phyloP scores from a whole-genome alignment of 2,113 vertebrate species.

The Sturnira hondurensis region DNA sequence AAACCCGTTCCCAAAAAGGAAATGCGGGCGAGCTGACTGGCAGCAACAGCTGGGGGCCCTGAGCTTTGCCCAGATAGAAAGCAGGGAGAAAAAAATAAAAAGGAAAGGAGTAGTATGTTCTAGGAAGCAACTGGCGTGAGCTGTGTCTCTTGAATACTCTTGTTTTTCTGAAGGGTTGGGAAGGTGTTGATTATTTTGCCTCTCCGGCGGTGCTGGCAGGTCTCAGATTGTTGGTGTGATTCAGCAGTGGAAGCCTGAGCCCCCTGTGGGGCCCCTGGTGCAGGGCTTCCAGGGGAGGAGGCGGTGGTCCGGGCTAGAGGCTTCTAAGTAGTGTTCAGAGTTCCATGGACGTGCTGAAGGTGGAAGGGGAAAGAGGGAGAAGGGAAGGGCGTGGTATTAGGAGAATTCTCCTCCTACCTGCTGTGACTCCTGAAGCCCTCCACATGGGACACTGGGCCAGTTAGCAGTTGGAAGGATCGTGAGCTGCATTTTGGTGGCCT shows the following conservation, averaged over 20 bases:
- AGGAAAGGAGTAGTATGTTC: neutral
- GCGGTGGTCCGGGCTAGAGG: no score
- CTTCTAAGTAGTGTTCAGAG: neutral
- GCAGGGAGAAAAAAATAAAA: neutral
- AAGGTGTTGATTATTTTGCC: neutral
- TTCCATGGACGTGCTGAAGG: neutral
- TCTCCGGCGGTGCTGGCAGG: neutral
- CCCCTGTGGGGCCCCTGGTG: fast-evolving
- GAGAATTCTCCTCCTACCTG: neutral
- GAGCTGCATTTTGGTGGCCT: neutral
- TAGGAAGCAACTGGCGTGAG: neutral
- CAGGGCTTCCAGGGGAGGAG: neutral
- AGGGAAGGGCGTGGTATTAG: fast-evolving
- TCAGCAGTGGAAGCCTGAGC: no score
- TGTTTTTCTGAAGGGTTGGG: neutral
- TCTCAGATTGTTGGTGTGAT: neutral
- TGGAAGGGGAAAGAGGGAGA: no score
- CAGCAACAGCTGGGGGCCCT: slow-evolving; percentile 62
- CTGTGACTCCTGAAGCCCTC: fast-evolving
- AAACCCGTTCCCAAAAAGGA: slow-evolving; percentile 56
- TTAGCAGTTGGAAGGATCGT: neutral
- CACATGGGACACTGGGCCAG: neutral
- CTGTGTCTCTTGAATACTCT: neutral
- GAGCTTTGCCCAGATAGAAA: slow-evolving; percentile 8
- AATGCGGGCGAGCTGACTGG: slow-evolving; percentile 48